Base-by-base conservation (phyloP, 2,113 vertebrate genomes). In the Pteropus alecto region DNA sequence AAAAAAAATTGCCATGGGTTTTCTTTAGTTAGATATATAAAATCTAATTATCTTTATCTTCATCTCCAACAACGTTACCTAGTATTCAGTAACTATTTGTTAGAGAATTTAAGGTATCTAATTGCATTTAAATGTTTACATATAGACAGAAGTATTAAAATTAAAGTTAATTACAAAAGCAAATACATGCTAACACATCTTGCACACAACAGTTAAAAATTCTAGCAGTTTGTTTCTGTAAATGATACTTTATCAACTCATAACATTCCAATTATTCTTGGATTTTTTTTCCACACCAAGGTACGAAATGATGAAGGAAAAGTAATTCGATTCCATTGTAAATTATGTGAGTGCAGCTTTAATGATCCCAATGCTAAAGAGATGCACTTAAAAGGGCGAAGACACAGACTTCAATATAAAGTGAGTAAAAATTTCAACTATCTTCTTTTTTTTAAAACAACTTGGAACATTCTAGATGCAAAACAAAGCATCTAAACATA, bases 281-380 rank as follows among this genome's bases (percentile, higher is more conserved):
- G 61, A n/a, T 68, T 85, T 38, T 58, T 93, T 38, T 82, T 82
- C 92, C 10, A 93, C 46, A 85, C 95, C 24, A 93, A 99, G 99
- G 99, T 99, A 88, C 99, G 99, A 88, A 99, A 99, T 28, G 99
- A 99, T 98, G 99, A 99, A 98, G 99, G 99, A 70, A 99, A 99
- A 98, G 99, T 99, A 90, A 99, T 99, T 96, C 99, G 99, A 58
- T 99, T 99, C 98, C 99, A 99, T 85, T 99, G 99, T 98, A 99
- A 99, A 97, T 98, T 99, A 63, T 99, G 99, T 61, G 99, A 99
- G 97, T 99, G 99, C 97, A 99, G 99, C 94, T 99, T 99, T 98
- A 99, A 99, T 90, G 99, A 99, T 97, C 99, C 99, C 2, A 99
- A 99, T 88, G 99, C 99, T 48, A 99, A 99, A 97, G 99, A 99